These are phyloP conservation scores for Drosophila tsacasi DNA, from an alignment of 1,140 invertebrate genomes.

Conservation along the genomic window DNA sequence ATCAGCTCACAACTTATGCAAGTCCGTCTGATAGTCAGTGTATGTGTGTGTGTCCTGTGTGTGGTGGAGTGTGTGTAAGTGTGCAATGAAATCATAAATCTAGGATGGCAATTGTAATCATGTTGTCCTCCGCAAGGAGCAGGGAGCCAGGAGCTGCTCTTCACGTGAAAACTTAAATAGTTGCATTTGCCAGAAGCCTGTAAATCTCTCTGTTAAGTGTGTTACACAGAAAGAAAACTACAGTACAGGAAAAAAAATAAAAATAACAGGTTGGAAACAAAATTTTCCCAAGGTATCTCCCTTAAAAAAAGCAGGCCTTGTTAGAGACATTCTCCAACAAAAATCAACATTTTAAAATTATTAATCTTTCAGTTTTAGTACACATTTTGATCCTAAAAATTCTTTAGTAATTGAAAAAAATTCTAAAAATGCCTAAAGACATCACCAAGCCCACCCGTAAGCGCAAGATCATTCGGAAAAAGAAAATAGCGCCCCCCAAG, in stretches of 20 bases:
- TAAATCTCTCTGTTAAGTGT: slow-evolving; percentile 10
- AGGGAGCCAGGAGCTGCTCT: not conserved
- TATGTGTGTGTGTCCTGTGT: slow-evolving; percentile 2
- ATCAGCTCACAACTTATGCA: slow-evolving; percentile 57
- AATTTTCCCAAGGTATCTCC: not conserved
- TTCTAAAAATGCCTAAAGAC: not conserved
- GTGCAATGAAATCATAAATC: slow-evolving; percentile 54
- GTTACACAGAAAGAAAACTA: slow-evolving; percentile 5
- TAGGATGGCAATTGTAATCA: slow-evolving; percentile 60
- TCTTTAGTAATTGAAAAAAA: not conserved
- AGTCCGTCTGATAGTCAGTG: slow-evolving; percentile 1
- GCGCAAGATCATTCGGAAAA: not conserved
- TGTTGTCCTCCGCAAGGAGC: slow-evolving; percentile 24
- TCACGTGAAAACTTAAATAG: slow-evolving; percentile 28
- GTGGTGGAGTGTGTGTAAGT: slow-evolving; percentile 13
- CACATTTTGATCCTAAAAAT: slow-evolving; percentile 2
- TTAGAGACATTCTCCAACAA: not conserved
- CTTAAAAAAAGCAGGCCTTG: not conserved
- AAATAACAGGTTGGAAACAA: too few relatives aligned
- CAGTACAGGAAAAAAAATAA: not conserved
- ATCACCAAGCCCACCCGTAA: not conserved
- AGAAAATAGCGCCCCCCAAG: not conserved
- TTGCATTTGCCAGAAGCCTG: slow-evolving; percentile 9
- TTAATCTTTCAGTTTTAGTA: not conserved
- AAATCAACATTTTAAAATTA: not conserved